Percentiles rank a stretch among this genome's conserved stretches.
Conservation (phyloP, 2,888 invertebrate genomes). For the Ditylenchus weischeri region DNA sequence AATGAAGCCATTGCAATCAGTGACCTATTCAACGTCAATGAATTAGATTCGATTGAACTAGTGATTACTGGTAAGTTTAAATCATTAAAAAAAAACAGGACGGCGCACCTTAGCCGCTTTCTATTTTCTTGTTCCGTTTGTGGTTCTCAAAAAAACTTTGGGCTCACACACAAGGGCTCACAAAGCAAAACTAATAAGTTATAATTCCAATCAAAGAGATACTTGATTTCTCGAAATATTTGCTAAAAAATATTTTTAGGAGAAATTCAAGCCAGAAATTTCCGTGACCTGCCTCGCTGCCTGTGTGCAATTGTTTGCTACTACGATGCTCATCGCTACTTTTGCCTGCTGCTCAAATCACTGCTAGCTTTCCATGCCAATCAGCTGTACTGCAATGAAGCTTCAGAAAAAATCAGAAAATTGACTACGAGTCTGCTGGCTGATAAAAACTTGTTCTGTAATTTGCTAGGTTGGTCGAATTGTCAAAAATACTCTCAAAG, state of each 20-base stretch:
- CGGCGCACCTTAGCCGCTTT: background rate
- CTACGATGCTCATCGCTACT: conserved; percentile 43
- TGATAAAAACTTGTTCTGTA: background rate
- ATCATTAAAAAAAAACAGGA: background rate
- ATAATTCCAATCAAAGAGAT: too few relatives aligned
- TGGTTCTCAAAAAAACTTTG: too few relatives aligned
- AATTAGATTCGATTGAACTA: conserved; percentile 40
- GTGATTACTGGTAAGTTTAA: conserved; percentile 35
- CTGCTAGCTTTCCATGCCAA: conserved; percentile 16
- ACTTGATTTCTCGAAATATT: too few relatives aligned
- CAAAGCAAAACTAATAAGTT: too few relatives aligned
- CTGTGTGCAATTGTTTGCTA: conserved; percentile 47
- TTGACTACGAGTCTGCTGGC: background rate
- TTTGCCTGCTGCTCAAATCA: conserved; percentile 19
- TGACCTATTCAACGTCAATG: conserved; percentile 38
- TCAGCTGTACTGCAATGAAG: background rate
- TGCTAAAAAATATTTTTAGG: conserved; percentile 24
- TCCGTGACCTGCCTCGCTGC: conserved; percentile 38
- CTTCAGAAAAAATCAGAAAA: conserved; percentile 9
- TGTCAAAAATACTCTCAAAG: background rate
- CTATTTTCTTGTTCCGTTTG: too few relatives aligned
- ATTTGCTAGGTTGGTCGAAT: conserved; percentile 1
- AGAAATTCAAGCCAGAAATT: conserved; percentile 42
- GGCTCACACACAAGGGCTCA: too few relatives aligned
- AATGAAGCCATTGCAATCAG: conserved; percentile 37